These are phyloP conservation scores for Sebastes cheni DNA, from an alignment of 2,797 vertebrate genomes.

Conservation along the genomic window DNA sequence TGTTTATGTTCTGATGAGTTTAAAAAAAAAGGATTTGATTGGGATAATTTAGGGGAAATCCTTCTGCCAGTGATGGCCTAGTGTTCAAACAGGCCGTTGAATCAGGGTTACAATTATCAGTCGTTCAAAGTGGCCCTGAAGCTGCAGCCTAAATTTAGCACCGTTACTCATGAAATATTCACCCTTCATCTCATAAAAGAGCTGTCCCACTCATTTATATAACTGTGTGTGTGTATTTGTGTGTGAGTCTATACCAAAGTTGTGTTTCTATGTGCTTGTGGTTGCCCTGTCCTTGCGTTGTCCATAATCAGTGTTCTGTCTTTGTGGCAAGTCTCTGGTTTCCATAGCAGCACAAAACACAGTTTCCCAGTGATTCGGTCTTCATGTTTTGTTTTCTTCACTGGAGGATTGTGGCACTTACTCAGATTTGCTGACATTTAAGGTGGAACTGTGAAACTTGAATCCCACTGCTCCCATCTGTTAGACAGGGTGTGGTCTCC, in stretches of 20 bases:
- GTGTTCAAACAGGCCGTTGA: slow-evolving; percentile 17
- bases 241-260: neutral
- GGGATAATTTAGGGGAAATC: neutral
- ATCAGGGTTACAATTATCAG: slow-evolving; percentile 32
- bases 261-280: slow-evolving; percentile 25
- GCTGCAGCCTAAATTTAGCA: slow-evolving; percentile 71
- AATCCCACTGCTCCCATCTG: slow-evolving; percentile 36
- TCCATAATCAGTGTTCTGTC: neutral
- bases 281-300: slow-evolving; percentile 5
- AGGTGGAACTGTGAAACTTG: slow-evolving; percentile 33
- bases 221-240: slow-evolving; percentile 29
- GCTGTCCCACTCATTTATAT: slow-evolving; percentile 54
- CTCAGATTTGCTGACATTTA: slow-evolving; percentile 41
- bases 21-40: neutral
- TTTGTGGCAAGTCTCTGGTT: slow-evolving; percentile 33
- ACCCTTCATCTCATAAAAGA: slow-evolving; percentile 51
- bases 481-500: slow-evolving; percentile 42
- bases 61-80: neutral
- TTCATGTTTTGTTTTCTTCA: slow-evolving; percentile 13
- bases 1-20: neutral
- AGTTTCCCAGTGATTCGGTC: slow-evolving; percentile 20
- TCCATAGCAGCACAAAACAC: slow-evolving; percentile 52
- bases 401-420: slow-evolving; percentile 1
- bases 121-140: slow-evolving; percentile 25
- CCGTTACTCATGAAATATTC: slow-evolving; percentile 77